Percentiles rank a stretch among this genome's conserved stretches.
phyloP scores from a whole-genome alignment of 2,888 invertebrate species.

The Drosophila anomalata region DNA sequence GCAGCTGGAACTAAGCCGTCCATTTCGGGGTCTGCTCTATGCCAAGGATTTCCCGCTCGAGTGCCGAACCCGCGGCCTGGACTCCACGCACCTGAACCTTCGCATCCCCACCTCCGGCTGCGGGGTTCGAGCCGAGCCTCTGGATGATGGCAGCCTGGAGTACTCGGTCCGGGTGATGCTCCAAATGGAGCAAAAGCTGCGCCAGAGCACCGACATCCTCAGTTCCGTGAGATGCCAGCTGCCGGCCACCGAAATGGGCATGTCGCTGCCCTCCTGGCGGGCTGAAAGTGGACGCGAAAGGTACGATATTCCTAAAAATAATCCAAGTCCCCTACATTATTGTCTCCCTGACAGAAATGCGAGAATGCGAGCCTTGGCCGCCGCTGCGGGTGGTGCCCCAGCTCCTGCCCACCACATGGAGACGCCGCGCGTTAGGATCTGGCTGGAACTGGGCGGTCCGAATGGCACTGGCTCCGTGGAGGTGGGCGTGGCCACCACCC shows the following conservation, averaged over 20 bases:
- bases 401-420: conserved; percentile 50
- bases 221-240: conserved; percentile 86
- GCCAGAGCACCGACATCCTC: conserved; percentile 90
- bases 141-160: conserved; percentile 85
- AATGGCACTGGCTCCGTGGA: conserved; percentile 86
- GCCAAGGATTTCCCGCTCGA: conserved; percentile 91
- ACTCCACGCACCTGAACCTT: conserved; percentile 70
- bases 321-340: background rate
- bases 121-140: conserved; percentile 87
- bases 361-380: conserved; percentile 65
- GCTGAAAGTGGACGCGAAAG: conserved; percentile 51
- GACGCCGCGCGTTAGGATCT: conserved; percentile 87
- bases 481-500: conserved; percentile 89
- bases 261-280: conserved; percentile 57
- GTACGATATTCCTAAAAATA: conserved; percentile 23
- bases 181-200: conserved; percentile 90
- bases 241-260: conserved; percentile 81
- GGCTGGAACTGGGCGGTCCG: conserved; percentile 88
- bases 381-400: conserved; percentile 17
- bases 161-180: conserved; percentile 88
- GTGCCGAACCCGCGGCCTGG: conserved; percentile 87
- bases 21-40: conserved; percentile 89
- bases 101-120: conserved; percentile 85
- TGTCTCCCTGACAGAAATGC: conserved; percentile 45
- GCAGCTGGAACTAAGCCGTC: conserved; percentile 85